phyloP scores from a whole-genome alignment of 2,113 vertebrate species.

The Phaethornis superciliosus region DNA sequence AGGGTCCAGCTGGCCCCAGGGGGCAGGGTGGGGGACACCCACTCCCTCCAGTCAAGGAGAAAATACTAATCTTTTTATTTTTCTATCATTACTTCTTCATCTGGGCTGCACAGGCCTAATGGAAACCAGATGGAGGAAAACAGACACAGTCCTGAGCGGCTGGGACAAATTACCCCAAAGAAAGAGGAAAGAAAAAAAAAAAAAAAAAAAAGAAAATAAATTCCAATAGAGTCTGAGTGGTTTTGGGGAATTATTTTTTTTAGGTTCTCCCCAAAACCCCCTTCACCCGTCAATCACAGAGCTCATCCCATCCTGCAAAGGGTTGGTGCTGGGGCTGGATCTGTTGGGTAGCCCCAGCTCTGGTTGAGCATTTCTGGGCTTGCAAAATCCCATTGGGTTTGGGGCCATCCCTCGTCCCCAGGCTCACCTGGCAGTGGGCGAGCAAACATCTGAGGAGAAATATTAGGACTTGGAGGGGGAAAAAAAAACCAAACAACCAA shows the following conservation, averaged over 20 bases:
- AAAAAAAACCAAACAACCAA: neutral
- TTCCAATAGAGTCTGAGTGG: slow-evolving; percentile 73
- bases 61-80: slow-evolving; percentile 78
- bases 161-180: slow-evolving; percentile 85
- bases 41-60: slow-evolving; percentile 61
- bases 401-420: neutral
- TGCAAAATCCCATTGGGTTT: neutral
- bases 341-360: neutral
- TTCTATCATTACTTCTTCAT: slow-evolving; percentile 81
- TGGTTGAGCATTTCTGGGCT: neutral
- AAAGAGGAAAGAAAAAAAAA: slow-evolving; percentile 70
- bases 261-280: neutral
- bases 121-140: slow-evolving; percentile 90
- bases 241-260: slow-evolving; percentile 28
- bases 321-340: neutral
- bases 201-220: slow-evolving; percentile 71
- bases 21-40: slow-evolving; percentile 6
- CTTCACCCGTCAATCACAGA: fast-evolving
- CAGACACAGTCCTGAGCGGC: slow-evolving; percentile 84
- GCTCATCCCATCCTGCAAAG: neutral
- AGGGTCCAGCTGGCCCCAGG: neutral
- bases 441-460: neutral
- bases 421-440: fast-evolving
- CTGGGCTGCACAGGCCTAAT: slow-evolving; percentile 81
- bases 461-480: neutral